A percentile compares a stretch with the other conserved stretches of the same genome.
Evolutionary conservation across 1,140 invertebrate genomes (phyloP).

Genomic region (Helicoverpa armigera): DNA sequence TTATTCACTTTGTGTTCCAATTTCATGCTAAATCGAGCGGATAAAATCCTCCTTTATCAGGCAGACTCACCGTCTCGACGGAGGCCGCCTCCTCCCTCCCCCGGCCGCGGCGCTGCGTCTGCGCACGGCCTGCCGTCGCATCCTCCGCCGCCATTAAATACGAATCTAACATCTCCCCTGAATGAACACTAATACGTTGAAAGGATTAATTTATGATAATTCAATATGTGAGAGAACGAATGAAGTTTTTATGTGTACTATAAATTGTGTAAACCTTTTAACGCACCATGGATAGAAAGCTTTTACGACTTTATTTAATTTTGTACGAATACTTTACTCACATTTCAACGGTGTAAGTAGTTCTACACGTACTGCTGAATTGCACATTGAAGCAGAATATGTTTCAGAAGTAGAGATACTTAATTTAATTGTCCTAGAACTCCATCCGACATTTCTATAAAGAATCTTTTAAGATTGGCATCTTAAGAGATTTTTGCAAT

Average conservation of each 20-base stretch:
- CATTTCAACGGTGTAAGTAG: conserved; percentile 17
- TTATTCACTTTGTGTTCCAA: conserved; percentile 86
- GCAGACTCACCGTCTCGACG: conserved; percentile 81
- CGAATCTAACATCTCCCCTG: conserved; percentile 74
- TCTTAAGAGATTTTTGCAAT: too few species aligned
- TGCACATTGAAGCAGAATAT: not conserved
- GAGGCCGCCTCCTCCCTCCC: conserved; percentile 56
- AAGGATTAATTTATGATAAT: conserved; percentile 72
- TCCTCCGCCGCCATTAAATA: conserved; percentile 73
- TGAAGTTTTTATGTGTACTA: conserved; percentile 57
- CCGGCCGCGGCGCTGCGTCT: conserved; percentile 45
- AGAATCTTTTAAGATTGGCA: too few species aligned
- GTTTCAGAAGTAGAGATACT: not conserved
- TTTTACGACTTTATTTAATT: conserved; percentile 54
- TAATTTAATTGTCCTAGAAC: too few species aligned
- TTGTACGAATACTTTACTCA: conserved; percentile 20
- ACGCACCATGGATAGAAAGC: conserved; percentile 49
- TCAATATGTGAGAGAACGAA: conserved; percentile 63
- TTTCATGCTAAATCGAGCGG: conserved; percentile 86
- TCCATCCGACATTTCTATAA: too few species aligned
- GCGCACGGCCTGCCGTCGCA: conserved; percentile 27
- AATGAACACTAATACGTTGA: conserved; percentile 73
- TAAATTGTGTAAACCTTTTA: conserved; percentile 58
- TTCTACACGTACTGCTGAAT: not conserved
- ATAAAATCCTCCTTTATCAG: conserved; percentile 85